Conservation (phyloP, 2,888 invertebrate genomes). For the Acrocera orbiculus region DNA sequence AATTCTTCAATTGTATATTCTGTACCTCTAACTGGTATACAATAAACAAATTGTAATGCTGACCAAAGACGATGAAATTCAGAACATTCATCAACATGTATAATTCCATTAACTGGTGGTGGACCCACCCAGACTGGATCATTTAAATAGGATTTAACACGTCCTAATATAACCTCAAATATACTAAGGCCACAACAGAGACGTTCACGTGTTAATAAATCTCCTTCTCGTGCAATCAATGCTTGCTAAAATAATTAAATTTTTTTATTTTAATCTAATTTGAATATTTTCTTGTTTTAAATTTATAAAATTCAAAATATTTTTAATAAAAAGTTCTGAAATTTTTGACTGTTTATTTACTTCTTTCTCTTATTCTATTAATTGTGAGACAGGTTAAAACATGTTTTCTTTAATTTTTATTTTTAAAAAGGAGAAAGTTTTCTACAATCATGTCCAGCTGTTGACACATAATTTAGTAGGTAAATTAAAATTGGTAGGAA, state of each 20-base stretch:
- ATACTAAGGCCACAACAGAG: constrained; percentile 95
- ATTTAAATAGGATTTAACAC: constrained; percentile 68
- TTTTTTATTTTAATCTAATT: no score
- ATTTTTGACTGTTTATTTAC: no score
- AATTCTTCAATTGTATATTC: constrained; percentile 94
- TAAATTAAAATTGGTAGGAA: no score
- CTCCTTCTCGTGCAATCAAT: constrained; percentile 84
- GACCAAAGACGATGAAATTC: constrained; percentile 96
- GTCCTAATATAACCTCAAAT: constrained; percentile 83
- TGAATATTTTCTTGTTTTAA: no score
- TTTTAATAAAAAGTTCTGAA: not conserved
- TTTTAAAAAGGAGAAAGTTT: no score
- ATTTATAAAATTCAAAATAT: not conserved
- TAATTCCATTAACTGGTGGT: constrained; percentile 80
- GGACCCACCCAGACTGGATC: constrained; percentile 86
- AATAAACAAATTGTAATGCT: constrained; percentile 93
- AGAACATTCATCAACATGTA: constrained; percentile 89
- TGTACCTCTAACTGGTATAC: constrained; percentile 88
- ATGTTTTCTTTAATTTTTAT: no score
- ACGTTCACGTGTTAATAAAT: constrained; percentile 87
- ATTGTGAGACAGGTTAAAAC: no score
- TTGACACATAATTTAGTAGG: no score
- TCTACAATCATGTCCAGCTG: no score
- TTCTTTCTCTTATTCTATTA: no score
- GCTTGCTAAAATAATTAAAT: constrained; percentile 53